Evolutionary conservation across 2,888 invertebrate species (phyloP), one percentile per base, ranked within the genome.

Genomic region (Parthenolecanium corni): DNA sequence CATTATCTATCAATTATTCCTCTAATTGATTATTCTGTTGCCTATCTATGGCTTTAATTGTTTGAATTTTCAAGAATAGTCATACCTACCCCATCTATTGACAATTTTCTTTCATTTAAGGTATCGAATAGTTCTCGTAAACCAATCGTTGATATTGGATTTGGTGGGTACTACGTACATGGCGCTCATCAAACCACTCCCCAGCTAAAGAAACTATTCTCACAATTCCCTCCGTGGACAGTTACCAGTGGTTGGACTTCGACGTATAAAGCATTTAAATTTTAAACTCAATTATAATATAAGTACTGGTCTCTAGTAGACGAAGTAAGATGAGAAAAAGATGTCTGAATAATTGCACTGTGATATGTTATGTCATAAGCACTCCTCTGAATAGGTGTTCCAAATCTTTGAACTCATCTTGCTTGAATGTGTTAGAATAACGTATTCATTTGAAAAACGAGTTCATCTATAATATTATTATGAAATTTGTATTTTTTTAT

Each of bases 211-310:
- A 71, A 74, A 42, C 78, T 84, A 67, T 73, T 83, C 66, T 71
- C 70, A 14, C 76, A 80, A 68, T 80, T 85, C 71, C 85, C 86
- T 38, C 69, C 75, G 1, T 82, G 82, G 82, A 77, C 81, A 31
- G 82, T 83, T 21, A 76, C 81, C 62, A 80, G 81, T 38, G 82
- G 82, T 66, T 86, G 86, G 86, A 81, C 81, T 64, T 81, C 84
- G 2, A 79, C 82, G 56, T 81, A 83, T 71, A 82, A 83, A 68
- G 80, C 84, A 6, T 82, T 77, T 74, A 73, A 75, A 66, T 76
- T 76, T 71, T 79, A 73, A 72, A 56, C 16, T 23, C 3, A 20
- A 51, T 14, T 11, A 51, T 51, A 20, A 20, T 46, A 44, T 44
- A 5, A 11, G 9, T 20, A n/a, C n/a, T n/a, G n/a, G n/a, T 31